Evolutionary conservation across 2,888 invertebrate species (phyloP), one percentile per base, ranked within the genome.

Genomic region (Rhingia campestris): DNA sequence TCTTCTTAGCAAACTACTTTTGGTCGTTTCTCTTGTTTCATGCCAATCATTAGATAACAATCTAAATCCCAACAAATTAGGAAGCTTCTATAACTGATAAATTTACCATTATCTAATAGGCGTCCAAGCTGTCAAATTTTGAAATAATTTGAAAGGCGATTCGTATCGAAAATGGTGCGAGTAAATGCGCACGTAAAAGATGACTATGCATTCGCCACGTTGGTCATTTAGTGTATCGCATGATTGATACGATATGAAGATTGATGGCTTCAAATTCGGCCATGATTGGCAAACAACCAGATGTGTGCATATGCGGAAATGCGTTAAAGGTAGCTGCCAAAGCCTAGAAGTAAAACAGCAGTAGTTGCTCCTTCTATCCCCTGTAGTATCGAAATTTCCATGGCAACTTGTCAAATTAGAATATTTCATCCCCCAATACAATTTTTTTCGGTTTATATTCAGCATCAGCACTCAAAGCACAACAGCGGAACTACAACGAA

Each of bases 301-400:
- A 56, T 54, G 54, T 67, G 43, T 67, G 54, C 67, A 67, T 22
- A 22, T 54, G 54, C 45, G 54, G 54, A 67, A 67, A 45, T 54
- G 45, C 54, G 43, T 30, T 45, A 54, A 54, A 67, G 35, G 22
- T 35, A 45, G 35, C 45, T 63, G 63, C 45, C 33, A 35, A 45
- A 12, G 7, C 45, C 14, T 10, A 32, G 4, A 33, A 30, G 43
- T 45, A 45, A 14, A 32, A 43, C 5, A 12, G 2, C 43, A 32
- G 30, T 30, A 32, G 30, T 30, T 49, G 49, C 49, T 22, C 22
- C 22, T 22, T 2, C 22, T 22, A 22, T 22, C 22, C 22, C 22
- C 22, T 6, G 43, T 56, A 30, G 22, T 22, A 9, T n/a, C 30
- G 22, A 59, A 59, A 43, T 59, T 43, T 14, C 30, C 59, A 59